phyloP scores from a whole-genome alignment of 2,888 invertebrate genomes.

The Pyrocoelia pectoralis region DNA sequence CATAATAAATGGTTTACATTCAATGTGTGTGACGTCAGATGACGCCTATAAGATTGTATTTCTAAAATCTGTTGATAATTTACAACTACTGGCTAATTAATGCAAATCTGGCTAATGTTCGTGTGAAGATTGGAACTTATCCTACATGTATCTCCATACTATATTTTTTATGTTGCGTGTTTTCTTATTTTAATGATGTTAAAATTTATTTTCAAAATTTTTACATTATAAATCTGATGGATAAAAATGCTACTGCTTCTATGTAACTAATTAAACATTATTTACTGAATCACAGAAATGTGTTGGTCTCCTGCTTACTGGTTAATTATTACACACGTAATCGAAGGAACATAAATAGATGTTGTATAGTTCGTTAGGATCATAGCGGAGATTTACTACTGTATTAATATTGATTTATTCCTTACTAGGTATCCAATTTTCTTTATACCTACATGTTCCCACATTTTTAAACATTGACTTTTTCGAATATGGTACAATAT shows the following conservation, averaged over 20 bases:
- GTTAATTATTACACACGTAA: slow-evolving; percentile 49
- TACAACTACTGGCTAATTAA: not conserved
- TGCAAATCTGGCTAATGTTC: too few species aligned
- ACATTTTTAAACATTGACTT: too few species aligned
- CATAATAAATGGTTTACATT: slow-evolving; percentile 18
- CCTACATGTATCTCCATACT: too few species aligned
- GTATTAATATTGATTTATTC: slow-evolving; percentile 60
- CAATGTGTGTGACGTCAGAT: not conserved
- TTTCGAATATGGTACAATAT: too few species aligned
- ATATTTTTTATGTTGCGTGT: too few species aligned
- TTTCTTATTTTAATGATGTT: not conserved
- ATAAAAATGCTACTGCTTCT: not conserved
- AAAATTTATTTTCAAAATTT: too few species aligned
- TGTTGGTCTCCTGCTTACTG: slow-evolving; percentile 2
- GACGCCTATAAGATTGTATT: slow-evolving; percentile 10
- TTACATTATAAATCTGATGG: not conserved
- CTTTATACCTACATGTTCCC: too few species aligned
- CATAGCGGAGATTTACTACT: slow-evolving; percentile 57
- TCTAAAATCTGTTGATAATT: slow-evolving; percentile 18
- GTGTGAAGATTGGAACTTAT: too few species aligned
- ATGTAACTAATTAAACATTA: not conserved
- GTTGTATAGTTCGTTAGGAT: slow-evolving; percentile 56
- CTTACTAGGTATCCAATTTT: slow-evolving; percentile 46
- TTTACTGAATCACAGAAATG: slow-evolving; percentile 7
- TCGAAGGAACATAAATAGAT: slow-evolving; percentile 53